Base-by-base conservation (phyloP, 2,888 invertebrate species). In the Panzeria rudis region DNA sequence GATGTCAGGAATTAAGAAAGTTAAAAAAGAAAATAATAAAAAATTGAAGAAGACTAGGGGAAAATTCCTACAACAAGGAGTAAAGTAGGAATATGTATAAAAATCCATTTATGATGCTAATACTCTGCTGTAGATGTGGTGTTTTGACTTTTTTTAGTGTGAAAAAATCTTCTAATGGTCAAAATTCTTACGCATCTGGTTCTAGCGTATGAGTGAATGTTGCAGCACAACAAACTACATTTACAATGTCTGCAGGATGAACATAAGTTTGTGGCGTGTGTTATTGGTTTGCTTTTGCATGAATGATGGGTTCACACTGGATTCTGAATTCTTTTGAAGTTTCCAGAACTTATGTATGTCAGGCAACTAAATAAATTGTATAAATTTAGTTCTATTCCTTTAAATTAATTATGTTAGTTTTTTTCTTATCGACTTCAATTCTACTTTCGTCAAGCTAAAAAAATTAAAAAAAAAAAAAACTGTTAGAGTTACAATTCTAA, bases 151-250 rank as follows among this genome's bases (percentile, higher is more conserved):
- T n/a, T n/a, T n/a, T 61, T 9, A 52, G 50, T 50, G n/a, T 66
- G 47, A 75, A 54, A 61, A 72, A 25, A 41, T 29, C 32, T 44
- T 68, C 69, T 50, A 72, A 72, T 32, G 41, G 41, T 41, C 62
- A 66, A 72, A 50, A 81, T 73, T 61, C 61, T 61, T 59, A 66
- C 15, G 76, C 76, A 64, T 47, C 41, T 44, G 54, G 44, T 50
- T 3, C n/a, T 13, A 52, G n/a, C 41, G 44, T 64, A 35, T 20
- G 0, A 23, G 7, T 8, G n/a, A n/a, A 38, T 35, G 20, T 11
- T 38, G n/a, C 44, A 8, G 15, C 25, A 7, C 17, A 23, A 61
- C 35, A 29, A 2, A 29, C 11, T 17, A 15, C 20, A 17, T 44
- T 32, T 59, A 29, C n/a, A 17, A 59, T 20, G 29, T 44, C 17